These are phyloP conservation scores for Eustalomyia histrio DNA, from an alignment of 2,888 invertebrate species.

Conservation along the genomic window DNA sequence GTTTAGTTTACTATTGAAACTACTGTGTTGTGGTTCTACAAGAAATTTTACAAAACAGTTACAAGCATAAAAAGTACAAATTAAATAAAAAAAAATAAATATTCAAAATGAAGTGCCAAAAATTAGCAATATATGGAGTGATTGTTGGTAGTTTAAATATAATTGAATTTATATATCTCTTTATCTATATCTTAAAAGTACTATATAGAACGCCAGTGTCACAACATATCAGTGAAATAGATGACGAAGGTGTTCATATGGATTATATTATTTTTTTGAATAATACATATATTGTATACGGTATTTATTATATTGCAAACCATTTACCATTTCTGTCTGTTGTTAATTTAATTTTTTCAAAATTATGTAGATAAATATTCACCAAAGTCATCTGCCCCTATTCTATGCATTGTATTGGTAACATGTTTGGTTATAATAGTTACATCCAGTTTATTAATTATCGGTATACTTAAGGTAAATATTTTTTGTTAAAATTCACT, in stretches of 20 bases:
- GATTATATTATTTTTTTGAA: no score
- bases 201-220: no score
- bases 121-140: neutral
- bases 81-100: neutral
- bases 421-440: neutral
- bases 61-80: neutral
- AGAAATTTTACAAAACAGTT: neutral
- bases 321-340: neutral
- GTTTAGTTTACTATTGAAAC: neutral
- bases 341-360: neutral
- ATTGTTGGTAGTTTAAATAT: neutral
- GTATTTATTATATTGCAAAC: no score
- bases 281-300: no score
- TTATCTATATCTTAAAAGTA: neutral
- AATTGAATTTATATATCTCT: neutral
- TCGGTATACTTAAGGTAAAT: neutral
- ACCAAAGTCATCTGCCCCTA: neutral
- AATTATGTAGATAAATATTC: no score
- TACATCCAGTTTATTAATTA: neutral
- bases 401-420: neutral
- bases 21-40: neutral
- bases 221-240: no score
- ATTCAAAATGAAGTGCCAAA: neutral
- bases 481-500: no score
- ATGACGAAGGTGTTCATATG: no score